Base-by-base conservation (phyloP, 2,888 invertebrate species). In the Ophioninae sp. region DNA sequence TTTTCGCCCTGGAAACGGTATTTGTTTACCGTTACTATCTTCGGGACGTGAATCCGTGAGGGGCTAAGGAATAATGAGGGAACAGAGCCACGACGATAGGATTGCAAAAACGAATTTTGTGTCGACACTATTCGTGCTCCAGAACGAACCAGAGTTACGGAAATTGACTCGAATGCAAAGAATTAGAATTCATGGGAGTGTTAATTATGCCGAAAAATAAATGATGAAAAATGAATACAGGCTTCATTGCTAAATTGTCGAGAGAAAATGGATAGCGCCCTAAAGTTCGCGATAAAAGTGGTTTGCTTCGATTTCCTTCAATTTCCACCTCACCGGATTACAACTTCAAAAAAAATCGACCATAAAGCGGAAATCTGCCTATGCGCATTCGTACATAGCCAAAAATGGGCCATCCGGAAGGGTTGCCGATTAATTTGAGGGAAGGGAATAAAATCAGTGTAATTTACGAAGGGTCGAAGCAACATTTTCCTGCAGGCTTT, bases 401-500 rank as follows among this genome's bases (percentile, higher is more conserved):
- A 23, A 68, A 51, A 68, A 13, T 51, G 23, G n/a, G n/a, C 1
- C 56, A 9, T n/a, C 13, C 2, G 23, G 10, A 39, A 13, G 74
- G 41, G 64, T 64, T 58, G 61, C n/a, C 17, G 79, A 81, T 58
- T 79, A 79, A 81, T 84, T 76, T 51, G 78, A 8, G 74, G 71
- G 13, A 1, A 37, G 41, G 39, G 76, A 64, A 71, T 79, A 76
- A 79, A 79, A 69, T 65, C 67, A 63, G n/a, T 10, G 63, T 68
- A 79, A 81, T 81, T 61, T 79, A 30, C 30, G 73, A 82, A 79
- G 84, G 86, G 84, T 83, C 64, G 82, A 72, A n/a, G 58, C 59
- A 23, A 64, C 58, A 51, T 80, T 78, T 51, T 65, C 65, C 59
- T 58, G 23, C 67, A 61, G 56, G 82, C 73, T 72, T 72, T 61